Percentiles rank a stretch among this genome's conserved stretches.
phyloP scores from a whole-genome alignment of 64 coral and sea anemone species.

The Catalaphyllia jardinei region DNA sequence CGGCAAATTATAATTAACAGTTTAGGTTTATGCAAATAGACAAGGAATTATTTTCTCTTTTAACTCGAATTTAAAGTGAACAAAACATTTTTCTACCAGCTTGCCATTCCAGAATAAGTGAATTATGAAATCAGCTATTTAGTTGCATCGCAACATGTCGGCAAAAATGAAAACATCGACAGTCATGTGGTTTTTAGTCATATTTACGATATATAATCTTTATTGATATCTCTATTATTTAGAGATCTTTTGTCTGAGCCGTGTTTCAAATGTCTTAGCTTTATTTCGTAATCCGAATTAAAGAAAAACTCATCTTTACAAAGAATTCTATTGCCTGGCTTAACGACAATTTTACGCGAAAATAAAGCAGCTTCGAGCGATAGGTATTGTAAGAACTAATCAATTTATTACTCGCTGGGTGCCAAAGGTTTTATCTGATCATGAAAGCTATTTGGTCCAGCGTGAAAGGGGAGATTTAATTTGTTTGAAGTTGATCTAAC shows the following conservation, averaged over 20 bases:
- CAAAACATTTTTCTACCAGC: neutral
- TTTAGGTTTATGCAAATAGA: neutral
- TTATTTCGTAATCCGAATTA: neutral
- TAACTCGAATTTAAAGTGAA: too few relatives aligned
- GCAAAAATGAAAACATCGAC: constrained; percentile 12
- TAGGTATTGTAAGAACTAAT: neutral
- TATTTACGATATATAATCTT: constrained; percentile 23
- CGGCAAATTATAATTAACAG: constrained; percentile 41
- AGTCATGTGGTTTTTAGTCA: constrained; percentile 10
- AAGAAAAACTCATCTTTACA: neutral
- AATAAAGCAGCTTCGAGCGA: neutral
- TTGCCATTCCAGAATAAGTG: neutral
- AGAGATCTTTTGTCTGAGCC: neutral
- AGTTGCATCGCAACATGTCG: neutral
- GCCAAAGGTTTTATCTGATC: constrained; percentile 24
- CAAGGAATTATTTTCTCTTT: neutral
- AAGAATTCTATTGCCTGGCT: neutral
- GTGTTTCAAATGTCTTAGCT: neutral
- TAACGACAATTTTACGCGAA: neutral
- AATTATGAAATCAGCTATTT: constrained; percentile 16
- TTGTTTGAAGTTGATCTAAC: constrained; percentile 81
- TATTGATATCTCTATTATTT: constrained; percentile 43
- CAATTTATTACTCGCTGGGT: constrained; percentile 4
- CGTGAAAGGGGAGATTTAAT: constrained; percentile 51
- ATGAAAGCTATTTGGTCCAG: constrained; percentile 25